Percentiles rank a stretch among this genome's conserved stretches.
These are phyloP conservation scores for Mobula birostris DNA, from an alignment of 2,113 vertebrate species.

Conservation along the genomic window DNA sequence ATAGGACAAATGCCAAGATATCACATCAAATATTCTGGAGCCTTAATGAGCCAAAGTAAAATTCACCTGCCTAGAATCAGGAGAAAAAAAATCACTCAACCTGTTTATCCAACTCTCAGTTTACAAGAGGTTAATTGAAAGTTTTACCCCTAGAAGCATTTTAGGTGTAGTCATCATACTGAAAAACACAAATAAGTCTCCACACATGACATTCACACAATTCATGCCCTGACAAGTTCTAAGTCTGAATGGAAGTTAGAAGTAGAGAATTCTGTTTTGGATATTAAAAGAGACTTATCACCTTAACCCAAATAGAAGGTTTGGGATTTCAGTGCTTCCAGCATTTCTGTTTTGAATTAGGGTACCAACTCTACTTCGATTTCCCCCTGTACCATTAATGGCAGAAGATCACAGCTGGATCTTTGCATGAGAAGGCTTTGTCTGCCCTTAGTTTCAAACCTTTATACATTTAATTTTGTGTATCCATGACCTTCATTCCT, in stretches of 20 bases:
- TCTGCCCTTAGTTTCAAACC: not conserved
- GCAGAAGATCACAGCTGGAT: not conserved
- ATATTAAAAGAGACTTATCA: not conserved
- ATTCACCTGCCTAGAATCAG: not conserved
- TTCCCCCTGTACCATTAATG: not conserved
- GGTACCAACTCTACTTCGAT: not conserved
- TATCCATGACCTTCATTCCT: not conserved
- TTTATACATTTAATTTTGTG: not conserved
- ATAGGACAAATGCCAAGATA: not conserved
- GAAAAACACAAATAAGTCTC: not conserved
- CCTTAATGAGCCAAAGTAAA: not conserved
- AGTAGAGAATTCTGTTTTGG: too few relatives aligned
- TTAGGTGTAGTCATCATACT: not conserved
- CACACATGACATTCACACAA: not conserved
- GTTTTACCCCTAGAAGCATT: not conserved
- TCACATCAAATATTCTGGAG: not conserved
- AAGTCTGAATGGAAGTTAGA: not conserved
- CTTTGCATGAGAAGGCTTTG: not conserved
- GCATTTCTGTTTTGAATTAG: too few relatives aligned
- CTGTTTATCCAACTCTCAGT: not conserved
- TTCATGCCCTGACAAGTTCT: not conserved
- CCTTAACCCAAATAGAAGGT: not conserved
- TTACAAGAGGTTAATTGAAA: not conserved
- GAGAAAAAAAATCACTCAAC: not conserved
- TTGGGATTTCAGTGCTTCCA: not conserved